Base-by-base conservation (phyloP, 2,888 invertebrate genomes). In the Acanthococcus lagerstroemiae region DNA sequence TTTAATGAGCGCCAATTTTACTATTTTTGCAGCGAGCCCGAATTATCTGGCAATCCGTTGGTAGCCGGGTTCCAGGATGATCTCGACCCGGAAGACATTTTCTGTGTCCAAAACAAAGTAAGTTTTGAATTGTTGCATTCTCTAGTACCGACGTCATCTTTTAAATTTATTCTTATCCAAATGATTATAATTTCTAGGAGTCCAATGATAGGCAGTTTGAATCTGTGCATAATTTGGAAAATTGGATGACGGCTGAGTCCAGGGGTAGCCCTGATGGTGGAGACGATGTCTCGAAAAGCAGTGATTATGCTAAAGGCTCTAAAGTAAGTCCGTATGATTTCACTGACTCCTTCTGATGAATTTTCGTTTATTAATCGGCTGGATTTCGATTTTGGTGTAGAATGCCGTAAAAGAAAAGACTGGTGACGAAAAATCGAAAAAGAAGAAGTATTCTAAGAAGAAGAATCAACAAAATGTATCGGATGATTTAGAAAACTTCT, bases 11-110 rank as follows among this genome's bases (percentile, higher is more conserved):
- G n/a, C 55, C 55, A 67, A 46, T 57, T 30, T 1, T 54, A 30
- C 44, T 46, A 21, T 26, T 7, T 4, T 68, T 66, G 17, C 55
- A 87, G 87, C 73, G 88, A 88, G 67, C 83, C 82, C 27, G 87
- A 85, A 69, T 80, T 74, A 65, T 78, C 81, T 37, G 83, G 81
- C 6, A 90, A 90, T 78, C 90, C 90, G 24, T 78, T 88, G 73
- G 90, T 94, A 0, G 87, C 88, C 25, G 85, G 86, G 57, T 86
- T 88, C 70, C 88, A 89, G 76, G 92, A 93, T 74, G 92, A 93
- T 74, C 78, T 91, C 52, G 87, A 87, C 71, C 84, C 85, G 0
- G 84, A 84, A 54, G 85, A 85, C 24, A 48, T 27, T n/a, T 69
- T 67, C 68, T 60, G 26, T 37, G n/a, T 15, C n/a, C n/a, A 15